phyloP scores from a whole-genome alignment of 2,797 vertebrate genomes.

The Onychomys torridus region DNA sequence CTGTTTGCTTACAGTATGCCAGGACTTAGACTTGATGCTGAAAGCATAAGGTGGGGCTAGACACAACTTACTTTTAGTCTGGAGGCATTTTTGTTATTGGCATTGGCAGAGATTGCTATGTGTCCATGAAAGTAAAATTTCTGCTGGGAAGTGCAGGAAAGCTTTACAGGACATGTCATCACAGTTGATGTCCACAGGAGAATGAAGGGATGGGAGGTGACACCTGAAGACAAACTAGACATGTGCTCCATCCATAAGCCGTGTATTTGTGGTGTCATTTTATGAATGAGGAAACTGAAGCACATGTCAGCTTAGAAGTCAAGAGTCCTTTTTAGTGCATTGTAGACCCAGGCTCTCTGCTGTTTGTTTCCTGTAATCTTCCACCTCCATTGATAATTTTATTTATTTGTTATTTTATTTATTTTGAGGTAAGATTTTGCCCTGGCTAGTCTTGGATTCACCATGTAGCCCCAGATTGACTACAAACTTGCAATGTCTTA shows the following conservation, averaged over 20 bases:
- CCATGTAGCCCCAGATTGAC: background rate
- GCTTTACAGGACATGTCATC: background rate
- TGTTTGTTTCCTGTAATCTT: background rate
- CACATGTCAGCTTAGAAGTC: background rate
- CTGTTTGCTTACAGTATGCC: background rate
- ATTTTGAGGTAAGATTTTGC: background rate
- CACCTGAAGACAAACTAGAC: background rate
- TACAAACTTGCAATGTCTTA: background rate
- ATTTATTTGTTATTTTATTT: background rate
- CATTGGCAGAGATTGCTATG: background rate
- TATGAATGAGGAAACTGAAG: slow-evolving; percentile 10
- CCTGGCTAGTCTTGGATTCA: background rate
- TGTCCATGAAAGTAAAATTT: slow-evolving; percentile 8
- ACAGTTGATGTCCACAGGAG: background rate
- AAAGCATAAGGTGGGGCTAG: background rate
- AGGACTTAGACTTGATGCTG: background rate
- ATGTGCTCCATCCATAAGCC: background rate
- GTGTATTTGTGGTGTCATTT: slow-evolving; percentile 15
- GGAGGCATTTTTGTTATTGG: slow-evolving; percentile 24
- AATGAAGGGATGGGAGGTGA: slow-evolving; percentile 18
- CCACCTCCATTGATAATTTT: background rate
- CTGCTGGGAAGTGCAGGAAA: background rate
- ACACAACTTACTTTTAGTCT: slow-evolving; percentile 41
- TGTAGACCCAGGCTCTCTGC: background rate
- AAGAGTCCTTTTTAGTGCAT: background rate